Evolutionary conservation across 1,140 invertebrate genomes (phyloP), one percentile per base, ranked within the genome.

Genomic region (Bradysia coprophila): DNA sequence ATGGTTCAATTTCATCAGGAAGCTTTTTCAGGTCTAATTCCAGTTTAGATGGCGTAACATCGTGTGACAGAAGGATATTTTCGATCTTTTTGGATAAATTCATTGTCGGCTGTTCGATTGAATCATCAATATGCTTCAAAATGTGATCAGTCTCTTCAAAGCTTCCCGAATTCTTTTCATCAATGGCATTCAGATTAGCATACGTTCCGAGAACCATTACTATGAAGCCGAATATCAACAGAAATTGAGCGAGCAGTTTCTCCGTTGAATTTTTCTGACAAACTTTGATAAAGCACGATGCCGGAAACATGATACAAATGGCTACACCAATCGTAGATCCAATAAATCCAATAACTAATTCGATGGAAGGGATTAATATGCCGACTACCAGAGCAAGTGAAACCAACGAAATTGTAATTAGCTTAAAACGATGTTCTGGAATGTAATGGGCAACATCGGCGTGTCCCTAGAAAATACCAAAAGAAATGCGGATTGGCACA

Each of bases 291-390:
- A 83, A 83, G 53, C 76, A 78, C 9, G 72, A 68, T 2, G 88
- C 80, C 1, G 93, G 93, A 54, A 94, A 84, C 50, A 95, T 81
- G 13, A 93, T 73, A 52, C 90, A 94, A 46, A 95, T 85, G 43
- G 90, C 73, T n/a, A 90, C 83, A 4, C 93, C 93, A 49, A 93
- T 90, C 10, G 92, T 94, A 11, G 92, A 90, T 11, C 93, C 92
- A 40, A 91, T 78, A 22, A 96, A 60, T 4, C 89, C 90, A 21
- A 96, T 68, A 38, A 96, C 84, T 49, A 95, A 72, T 65, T 96
- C 92, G 45, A 97, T 90, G 52, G 81, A 85, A 16, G 86, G 86
- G 48, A 89, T 73, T 32, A 86, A 53, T 33, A 91, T 68, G 3
- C 82, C 85, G 42, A 81, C 71, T 20, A 77, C 60, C 18, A 92